Evolutionary conservation across 2,113 vertebrate genomes (phyloP).

Genomic region (Maccullochella peelii): DNA sequence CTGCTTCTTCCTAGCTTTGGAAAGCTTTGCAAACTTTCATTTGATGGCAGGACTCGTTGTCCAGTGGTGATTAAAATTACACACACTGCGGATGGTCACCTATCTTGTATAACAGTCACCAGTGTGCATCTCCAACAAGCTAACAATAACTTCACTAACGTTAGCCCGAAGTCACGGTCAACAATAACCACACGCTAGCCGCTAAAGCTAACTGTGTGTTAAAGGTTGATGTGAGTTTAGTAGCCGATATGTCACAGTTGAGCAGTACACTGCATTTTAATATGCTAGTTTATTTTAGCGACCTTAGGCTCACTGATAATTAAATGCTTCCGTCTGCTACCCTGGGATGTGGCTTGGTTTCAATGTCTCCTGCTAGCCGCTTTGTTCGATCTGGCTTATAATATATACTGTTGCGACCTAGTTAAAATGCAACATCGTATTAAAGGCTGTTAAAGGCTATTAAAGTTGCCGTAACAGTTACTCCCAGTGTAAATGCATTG

Average conservation of each 20-base stretch:
- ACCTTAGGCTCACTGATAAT: neutral
- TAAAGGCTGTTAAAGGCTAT: too few relatives aligned
- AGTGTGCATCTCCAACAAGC: slow-evolving; percentile 39
- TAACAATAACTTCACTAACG: slow-evolving; percentile 51
- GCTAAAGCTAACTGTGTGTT: neutral
- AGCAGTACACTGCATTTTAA: neutral
- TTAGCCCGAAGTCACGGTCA: slow-evolving; percentile 40
- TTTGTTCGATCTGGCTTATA: slow-evolving; percentile 20
- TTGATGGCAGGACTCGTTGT: slow-evolving; percentile 60
- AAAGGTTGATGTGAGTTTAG: neutral
- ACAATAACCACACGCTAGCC: slow-evolving; percentile 16
- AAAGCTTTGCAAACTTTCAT: slow-evolving; percentile 83
- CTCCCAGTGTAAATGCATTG: neutral
- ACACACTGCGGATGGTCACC: neutral
- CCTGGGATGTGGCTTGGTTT: neutral
- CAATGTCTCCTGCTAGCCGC: neutral
- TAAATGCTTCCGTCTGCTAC: slow-evolving; percentile 1
- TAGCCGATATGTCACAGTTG: neutral
- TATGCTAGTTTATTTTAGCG: neutral
- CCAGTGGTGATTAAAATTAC: slow-evolving; percentile 38
- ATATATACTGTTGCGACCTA: slow-evolving; percentile 9
- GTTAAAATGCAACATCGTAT: slow-evolving; percentile 3
- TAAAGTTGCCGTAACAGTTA: neutral
- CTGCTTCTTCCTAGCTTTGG: slow-evolving; percentile 78
- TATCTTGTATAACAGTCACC: slow-evolving; percentile 10